These are phyloP conservation scores for Tachina lurida DNA, from an alignment of 2,888 invertebrate species.

Conservation along the genomic window DNA sequence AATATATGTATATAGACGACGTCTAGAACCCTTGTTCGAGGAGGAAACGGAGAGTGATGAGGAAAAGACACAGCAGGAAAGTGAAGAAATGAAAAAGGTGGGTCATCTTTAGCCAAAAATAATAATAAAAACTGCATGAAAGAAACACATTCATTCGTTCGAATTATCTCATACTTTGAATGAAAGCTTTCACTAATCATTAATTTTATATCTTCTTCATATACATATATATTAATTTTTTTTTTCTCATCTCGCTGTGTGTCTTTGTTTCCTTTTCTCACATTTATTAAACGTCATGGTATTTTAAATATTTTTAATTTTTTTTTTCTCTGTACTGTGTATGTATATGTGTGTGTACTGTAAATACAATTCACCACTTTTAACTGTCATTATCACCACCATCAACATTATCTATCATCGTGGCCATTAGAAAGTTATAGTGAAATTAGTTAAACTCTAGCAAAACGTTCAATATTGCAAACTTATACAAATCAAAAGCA, in stretches of 20 bases:
- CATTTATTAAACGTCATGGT: constrained; percentile 39
- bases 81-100: constrained; percentile 83
- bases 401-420: constrained; percentile 5
- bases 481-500: constrained; percentile 78
- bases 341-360: constrained; percentile 45
- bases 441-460: constrained; percentile 83
- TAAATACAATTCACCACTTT: constrained; percentile 13
- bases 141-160: constrained; percentile 23
- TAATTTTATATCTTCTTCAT: constrained; percentile 17
- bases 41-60: constrained; percentile 90
- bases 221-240: constrained; percentile 20
- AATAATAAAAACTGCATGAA: constrained; percentile 62
- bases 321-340: constrained; percentile 19
- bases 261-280: constrained; percentile 5
- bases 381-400: constrained; percentile 40
- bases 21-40: constrained; percentile 92
- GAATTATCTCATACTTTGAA: neutral
- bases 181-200: constrained; percentile 7
- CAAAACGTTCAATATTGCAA: constrained; percentile 81
- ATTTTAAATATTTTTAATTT: constrained; percentile 2
- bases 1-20: constrained; percentile 85
- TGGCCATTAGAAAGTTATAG: constrained; percentile 81
- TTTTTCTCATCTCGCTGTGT: constrained; percentile 39
- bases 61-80: constrained; percentile 82
- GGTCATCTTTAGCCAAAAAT: constrained; percentile 77